phyloP scores from a whole-genome alignment of 1,140 invertebrate species.

The Coelopa frigida region DNA sequence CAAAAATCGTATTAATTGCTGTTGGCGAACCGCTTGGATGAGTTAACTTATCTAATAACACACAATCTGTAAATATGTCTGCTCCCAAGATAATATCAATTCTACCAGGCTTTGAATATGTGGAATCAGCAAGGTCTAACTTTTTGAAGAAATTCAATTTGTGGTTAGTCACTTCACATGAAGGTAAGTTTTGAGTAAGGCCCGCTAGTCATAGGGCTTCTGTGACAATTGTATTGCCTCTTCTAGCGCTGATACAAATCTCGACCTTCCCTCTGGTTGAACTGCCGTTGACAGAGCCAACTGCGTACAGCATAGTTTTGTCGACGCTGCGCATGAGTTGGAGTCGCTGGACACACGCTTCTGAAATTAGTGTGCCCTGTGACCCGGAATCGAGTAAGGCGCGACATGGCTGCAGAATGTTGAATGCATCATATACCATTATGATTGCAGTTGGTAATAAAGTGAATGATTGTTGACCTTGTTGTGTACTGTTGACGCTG shows the following conservation, averaged over 20 bases:
- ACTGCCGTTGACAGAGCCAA: too few species aligned
- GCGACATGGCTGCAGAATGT: neutral
- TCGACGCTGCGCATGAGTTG: neutral
- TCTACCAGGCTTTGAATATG: neutral
- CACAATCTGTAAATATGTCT: conserved; percentile 1
- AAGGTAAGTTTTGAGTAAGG: neutral
- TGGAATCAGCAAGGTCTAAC: conserved; percentile 2
- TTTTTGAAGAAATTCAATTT: conserved; percentile 4
- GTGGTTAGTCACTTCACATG: neutral
- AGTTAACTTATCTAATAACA: neutral
- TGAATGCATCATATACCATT: neutral
- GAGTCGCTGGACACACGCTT: conserved; percentile 7
- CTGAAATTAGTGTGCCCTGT: conserved; percentile 3
- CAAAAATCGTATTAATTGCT: conserved; percentile 3
- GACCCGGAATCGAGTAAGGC: conserved; percentile 3
- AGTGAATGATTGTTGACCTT: neutral
- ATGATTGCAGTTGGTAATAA: conserved; percentile 5
- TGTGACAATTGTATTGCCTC: neutral
- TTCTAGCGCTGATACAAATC: neutral
- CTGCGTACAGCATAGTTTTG: neutral
- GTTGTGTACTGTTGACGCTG: too few species aligned
- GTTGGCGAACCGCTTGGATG: conserved; percentile 2
- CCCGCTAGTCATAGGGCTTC: neutral
- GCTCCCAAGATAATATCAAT: conserved; percentile 7
- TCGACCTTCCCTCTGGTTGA: neutral